Evolutionary conservation across 2,888 invertebrate species (phyloP).

Genomic region (Cheilosia scutellata): DNA sequence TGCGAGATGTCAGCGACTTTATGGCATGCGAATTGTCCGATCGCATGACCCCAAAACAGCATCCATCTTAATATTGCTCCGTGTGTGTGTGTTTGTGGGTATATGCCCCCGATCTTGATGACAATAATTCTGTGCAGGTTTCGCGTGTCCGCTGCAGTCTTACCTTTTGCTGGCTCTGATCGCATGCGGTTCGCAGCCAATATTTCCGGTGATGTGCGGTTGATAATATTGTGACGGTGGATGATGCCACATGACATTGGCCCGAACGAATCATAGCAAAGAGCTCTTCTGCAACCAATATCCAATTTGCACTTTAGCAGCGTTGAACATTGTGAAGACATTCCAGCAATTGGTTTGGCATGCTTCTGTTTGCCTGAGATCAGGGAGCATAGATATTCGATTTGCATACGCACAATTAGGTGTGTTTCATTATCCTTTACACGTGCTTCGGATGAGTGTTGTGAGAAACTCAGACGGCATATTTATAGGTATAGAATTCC

Average conservation of each 20-base stretch:
- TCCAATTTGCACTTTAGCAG: constrained; percentile 47
- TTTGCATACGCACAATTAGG: constrained; percentile 57
- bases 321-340: constrained; percentile 15
- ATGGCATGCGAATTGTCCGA: constrained; percentile 75
- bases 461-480: not conserved
- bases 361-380: constrained; percentile 12
- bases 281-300: not conserved
- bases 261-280: constrained; percentile 8
- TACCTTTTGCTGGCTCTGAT: constrained; percentile 49
- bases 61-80: constrained; percentile 14
- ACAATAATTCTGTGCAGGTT: constrained; percentile 75
- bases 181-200: constrained; percentile 65
- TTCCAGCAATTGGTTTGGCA: constrained; percentile 30
- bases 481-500: not conserved
- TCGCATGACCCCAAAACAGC: constrained; percentile 63
- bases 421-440: constrained; percentile 14
- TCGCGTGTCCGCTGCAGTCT: constrained; percentile 59
- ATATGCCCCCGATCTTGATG: constrained; percentile 62
- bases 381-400: constrained; percentile 5
- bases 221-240: constrained; percentile 17
- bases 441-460: not conserved
- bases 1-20: constrained; percentile 75
- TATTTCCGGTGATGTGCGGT: constrained; percentile 57
- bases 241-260: constrained; percentile 60
- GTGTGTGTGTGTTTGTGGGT: constrained; percentile 14